Conservation (phyloP, 2,888 invertebrate species). For the Lithosia quadra region DNA sequence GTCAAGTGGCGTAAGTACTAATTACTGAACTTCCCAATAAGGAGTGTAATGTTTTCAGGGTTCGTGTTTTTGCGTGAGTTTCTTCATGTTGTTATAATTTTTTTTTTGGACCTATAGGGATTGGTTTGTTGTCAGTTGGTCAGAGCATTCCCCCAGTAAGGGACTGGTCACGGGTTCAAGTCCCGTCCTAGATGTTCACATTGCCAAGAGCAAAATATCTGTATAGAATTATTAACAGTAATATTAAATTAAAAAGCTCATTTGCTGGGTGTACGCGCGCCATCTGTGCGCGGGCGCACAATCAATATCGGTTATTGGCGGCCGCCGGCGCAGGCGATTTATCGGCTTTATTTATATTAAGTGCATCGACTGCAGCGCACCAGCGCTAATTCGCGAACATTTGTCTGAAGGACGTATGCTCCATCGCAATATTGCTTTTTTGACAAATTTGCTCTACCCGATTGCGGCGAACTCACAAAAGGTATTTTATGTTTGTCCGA, state of each 20-base stretch:
- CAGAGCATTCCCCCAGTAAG: too few species aligned
- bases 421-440: neutral
- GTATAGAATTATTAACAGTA: conserved; percentile 19
- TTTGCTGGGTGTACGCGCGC: conserved; percentile 45
- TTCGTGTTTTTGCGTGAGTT: neutral
- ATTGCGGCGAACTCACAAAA: neutral
- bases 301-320: conserved; percentile 61
- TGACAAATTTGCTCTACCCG: neutral
- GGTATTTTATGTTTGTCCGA: neutral
- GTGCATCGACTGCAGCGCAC: conserved; percentile 29
- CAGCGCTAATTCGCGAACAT: conserved; percentile 41
- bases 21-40: neutral
- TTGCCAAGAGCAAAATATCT: conserved; percentile 2
- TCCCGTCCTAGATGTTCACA: too few species aligned
- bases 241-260: conserved; percentile 37
- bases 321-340: conserved; percentile 61
- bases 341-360: conserved; percentile 59
- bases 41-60: neutral
- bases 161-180: too few species aligned
- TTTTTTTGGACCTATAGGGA: neutral
- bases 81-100: neutral
- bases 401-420: conserved; percentile 19
- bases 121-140: too few species aligned
- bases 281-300: conserved; percentile 57
- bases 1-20: neutral